Evolutionary conservation across 1,140 invertebrate species (phyloP), one percentile per base, ranked within the genome.

Genomic region (Plutomurus gul): DNA sequence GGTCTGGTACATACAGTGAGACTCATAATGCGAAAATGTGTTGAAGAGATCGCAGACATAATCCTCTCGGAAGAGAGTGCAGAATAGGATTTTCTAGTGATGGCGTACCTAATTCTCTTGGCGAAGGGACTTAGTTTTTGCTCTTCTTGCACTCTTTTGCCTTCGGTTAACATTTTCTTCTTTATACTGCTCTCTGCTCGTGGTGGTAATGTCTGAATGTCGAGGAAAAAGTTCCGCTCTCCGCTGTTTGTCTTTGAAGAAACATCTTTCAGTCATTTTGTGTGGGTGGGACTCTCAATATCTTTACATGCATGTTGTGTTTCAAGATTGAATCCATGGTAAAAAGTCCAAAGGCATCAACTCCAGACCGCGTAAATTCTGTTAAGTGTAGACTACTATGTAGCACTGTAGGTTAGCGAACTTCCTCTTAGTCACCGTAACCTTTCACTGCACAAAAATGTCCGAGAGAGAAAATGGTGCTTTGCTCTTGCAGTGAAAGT

Each of bases 11-110:
- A 18, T 39, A 16, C 27, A 27, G 18, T 56, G 36, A 25, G 33
- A 65, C 40, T 75, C n/a, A n/a, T 74, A 72, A 79, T 75, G 56
- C 65, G 78, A 80, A 80, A 76, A 80, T 80, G 78, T 74, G 77
- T 60, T 33, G 49, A 13, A n/a, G 25, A 75, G 60, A 75, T 65
- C 51, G 49, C 30, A 65, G 22, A 37, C 47, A 13, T 79, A 79
- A 79, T 79, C 77, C 77, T 79, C 72, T 79, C 60, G 77, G 36
- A 75, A 7, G 27, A 43, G 60, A 79, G 76, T 78, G 60, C 49
- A 60, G 71, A 79, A 79, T 75, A 56, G 77, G 77, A 79, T 79
- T 79, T 79, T 49, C 65, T 78, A n/a, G 33, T 40, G 39, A 56
- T 72, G 70, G 37, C 65, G 25, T 78, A 73, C 70, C 65, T 78